Percentiles rank a stretch among this genome's conserved stretches.
These are phyloP conservation scores for Rhinatrema bivittatum DNA, from an alignment of 2,797 vertebrate genomes.

Conservation along the genomic window DNA sequence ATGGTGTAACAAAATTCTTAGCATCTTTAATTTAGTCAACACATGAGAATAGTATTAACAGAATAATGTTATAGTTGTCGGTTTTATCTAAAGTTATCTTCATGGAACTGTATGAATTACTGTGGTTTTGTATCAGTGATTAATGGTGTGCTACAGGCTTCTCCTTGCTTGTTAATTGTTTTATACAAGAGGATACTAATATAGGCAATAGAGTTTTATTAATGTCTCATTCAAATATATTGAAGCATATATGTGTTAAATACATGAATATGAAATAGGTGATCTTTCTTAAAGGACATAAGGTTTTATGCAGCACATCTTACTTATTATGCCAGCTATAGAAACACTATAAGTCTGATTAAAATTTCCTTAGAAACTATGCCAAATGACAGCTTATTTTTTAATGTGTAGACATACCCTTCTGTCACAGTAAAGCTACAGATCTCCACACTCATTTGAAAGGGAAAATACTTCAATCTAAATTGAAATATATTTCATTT, in stretches of 20 bases:
- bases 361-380: conserved; percentile 32
- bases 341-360: conserved; percentile 24
- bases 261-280: conserved; percentile 27
- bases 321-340: conserved; percentile 38
- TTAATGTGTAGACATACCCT: conserved; percentile 10
- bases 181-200: conserved; percentile 37
- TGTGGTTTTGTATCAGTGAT: conserved; percentile 34
- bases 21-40: too few relatives aligned
- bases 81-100: conserved; percentile 36
- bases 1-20: too few relatives aligned
- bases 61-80: conserved; percentile 13
- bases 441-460: background rate
- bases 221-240: conserved; percentile 41
- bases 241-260: conserved; percentile 42
- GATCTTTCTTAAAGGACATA: conserved; percentile 43
- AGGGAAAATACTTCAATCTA: conserved; percentile 4
- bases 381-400: conserved; percentile 15
- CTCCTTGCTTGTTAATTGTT: conserved; percentile 41
- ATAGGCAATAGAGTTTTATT: conserved; percentile 41
- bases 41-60: too few relatives aligned
- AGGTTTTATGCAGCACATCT: conserved; percentile 38
- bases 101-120: conserved; percentile 30
- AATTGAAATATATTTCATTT: conserved; percentile 12
- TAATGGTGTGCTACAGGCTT: conserved; percentile 37
- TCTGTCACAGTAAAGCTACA: background rate